These are phyloP conservation scores for Noctua fimbriata DNA, from an alignment of 2,888 invertebrate species.

Conservation along the genomic window DNA sequence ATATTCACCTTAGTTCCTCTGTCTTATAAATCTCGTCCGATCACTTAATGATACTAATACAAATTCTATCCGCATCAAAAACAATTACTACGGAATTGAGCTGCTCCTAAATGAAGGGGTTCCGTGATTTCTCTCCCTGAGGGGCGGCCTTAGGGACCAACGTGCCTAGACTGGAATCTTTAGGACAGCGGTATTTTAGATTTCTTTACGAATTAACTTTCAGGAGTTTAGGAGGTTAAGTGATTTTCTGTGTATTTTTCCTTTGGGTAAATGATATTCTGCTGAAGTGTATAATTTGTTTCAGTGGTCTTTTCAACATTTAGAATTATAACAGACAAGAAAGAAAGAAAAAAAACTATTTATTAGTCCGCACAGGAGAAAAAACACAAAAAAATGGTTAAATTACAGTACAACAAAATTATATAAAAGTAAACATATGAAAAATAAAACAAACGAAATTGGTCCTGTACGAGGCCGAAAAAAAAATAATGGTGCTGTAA, in stretches of 20 bases:
- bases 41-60: slow-evolving; percentile 23
- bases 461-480: no score
- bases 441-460: no score
- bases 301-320: not conserved
- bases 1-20: not conserved
- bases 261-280: not conserved
- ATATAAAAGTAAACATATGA: no score
- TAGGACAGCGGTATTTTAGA: slow-evolving; percentile 20
- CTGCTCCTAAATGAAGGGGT: slow-evolving; percentile 48
- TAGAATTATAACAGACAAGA: not conserved
- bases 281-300: not conserved
- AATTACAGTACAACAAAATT: no score
- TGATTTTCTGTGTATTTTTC: slow-evolving; percentile 35
- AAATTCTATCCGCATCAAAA: slow-evolving; percentile 53
- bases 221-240: slow-evolving; percentile 15
- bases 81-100: slow-evolving; percentile 48
- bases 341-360: no score
- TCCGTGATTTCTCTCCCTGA: slow-evolving; percentile 41
- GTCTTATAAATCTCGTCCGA: not conserved
- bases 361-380: no score
- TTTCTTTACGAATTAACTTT: slow-evolving; percentile 32
- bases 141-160: slow-evolving; percentile 39
- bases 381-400: no score
- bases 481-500: no score
- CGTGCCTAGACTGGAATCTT: slow-evolving; percentile 46